Percentiles rank a stretch among this genome's conserved stretches.
Evolutionary conservation across 2,113 vertebrate genomes (phyloP).

Genomic region (Vidua macroura): DNA sequence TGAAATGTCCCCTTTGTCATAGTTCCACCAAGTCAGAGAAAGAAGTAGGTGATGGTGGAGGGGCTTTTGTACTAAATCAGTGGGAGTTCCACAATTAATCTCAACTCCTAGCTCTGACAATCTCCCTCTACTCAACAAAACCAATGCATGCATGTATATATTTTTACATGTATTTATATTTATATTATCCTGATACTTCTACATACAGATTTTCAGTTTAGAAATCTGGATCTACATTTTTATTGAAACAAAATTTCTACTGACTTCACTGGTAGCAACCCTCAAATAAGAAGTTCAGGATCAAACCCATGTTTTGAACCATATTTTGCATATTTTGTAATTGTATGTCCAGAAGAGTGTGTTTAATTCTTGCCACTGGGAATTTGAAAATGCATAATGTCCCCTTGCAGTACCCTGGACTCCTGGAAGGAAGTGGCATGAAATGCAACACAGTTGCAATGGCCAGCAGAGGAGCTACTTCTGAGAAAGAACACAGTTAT

Average conservation of each 20-base stretch:
- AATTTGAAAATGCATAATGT: neutral
- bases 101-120: neutral
- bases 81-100: neutral
- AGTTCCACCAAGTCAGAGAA: neutral
- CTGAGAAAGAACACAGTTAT: neutral
- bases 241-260: neutral
- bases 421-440: neutral
- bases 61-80: neutral
- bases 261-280: neutral
- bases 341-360: neutral
- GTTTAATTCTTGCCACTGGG: neutral
- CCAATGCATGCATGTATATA: neutral
- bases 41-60: neutral
- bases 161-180: neutral
- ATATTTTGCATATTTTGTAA: neutral
- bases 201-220: neutral
- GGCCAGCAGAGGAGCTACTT: neutral
- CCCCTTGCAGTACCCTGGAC: neutral
- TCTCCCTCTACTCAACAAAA: neutral
- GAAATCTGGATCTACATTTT: neutral
- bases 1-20: neutral
- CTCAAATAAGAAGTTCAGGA: neutral
- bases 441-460: neutral
- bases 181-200: neutral
- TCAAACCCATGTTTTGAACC: neutral